Evolutionary conservation across 2,797 vertebrate genomes (phyloP).

Genomic region (Melanotaenia parkinsoni): DNA sequence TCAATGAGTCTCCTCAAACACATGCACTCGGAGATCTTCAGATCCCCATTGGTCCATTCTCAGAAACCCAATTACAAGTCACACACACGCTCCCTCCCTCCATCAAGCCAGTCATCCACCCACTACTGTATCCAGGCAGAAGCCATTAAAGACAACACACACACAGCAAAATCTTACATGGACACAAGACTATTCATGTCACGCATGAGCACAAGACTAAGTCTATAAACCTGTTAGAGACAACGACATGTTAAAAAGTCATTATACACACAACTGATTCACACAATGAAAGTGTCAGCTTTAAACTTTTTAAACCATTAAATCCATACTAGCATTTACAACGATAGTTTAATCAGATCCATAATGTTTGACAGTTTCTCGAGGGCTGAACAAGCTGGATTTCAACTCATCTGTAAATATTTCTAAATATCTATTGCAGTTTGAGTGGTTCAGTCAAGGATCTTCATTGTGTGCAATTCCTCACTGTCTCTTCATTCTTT

Average conservation of each 20-base stretch:
- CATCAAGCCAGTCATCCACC: background rate
- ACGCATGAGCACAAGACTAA: background rate
- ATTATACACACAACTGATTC: background rate
- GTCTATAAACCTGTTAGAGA: background rate
- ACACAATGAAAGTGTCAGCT: background rate
- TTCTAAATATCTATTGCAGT: background rate
- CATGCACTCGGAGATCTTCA: slow-evolving; percentile 10
- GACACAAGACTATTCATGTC: slow-evolving; percentile 1
- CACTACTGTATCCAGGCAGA: slow-evolving; percentile 50
- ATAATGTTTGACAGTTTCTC: background rate
- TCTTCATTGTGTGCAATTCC: background rate
- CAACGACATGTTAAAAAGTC: background rate
- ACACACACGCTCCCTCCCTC: background rate
- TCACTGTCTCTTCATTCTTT: background rate
- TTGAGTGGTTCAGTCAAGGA: background rate
- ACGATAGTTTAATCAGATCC: background rate
- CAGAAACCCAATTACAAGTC: slow-evolving; percentile 36
- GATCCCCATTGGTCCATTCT: slow-evolving; percentile 29
- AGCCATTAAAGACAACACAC: slow-evolving; percentile 12
- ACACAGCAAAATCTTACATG: slow-evolving; percentile 13
- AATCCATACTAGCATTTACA: background rate
- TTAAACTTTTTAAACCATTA: background rate
- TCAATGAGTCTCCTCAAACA: slow-evolving; percentile 13
- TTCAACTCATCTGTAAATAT: background rate
- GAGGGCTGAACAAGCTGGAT: background rate